These are phyloP conservation scores for Rhynchonycteris naso DNA, from an alignment of 2,797 vertebrate species.

Conservation along the genomic window DNA sequence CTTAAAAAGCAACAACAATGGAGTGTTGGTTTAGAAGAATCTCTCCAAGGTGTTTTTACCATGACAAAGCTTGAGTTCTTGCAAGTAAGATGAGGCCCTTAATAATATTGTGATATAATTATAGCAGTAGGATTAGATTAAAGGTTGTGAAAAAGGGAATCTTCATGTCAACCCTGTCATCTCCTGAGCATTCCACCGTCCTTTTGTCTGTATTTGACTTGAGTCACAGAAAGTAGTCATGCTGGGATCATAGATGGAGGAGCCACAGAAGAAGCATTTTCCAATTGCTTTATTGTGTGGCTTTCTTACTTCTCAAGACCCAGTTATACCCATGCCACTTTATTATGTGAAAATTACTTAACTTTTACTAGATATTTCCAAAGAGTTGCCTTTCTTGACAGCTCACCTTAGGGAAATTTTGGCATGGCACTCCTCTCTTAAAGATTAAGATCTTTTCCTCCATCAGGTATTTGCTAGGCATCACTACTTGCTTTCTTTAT, in stretches of 20 bases:
- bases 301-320: neutral
- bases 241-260: neutral
- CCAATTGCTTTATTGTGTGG: neutral
- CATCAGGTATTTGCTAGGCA: neutral
- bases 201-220: neutral
- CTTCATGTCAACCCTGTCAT: neutral
- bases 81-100: neutral
- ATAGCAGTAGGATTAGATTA: neutral
- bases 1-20: neutral
- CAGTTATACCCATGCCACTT: neutral
- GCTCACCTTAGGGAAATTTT: neutral
- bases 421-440: neutral
- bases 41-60: neutral
- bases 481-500: neutral
- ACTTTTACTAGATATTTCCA: neutral
- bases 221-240: neutral
- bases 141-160: neutral
- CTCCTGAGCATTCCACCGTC: neutral
- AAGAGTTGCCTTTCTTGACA: neutral
- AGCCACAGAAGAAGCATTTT: neutral
- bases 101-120: neutral
- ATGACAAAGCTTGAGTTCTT: neutral
- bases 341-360: neutral
- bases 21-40: neutral
- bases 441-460: neutral